phyloP scores from a whole-genome alignment of 2,888 invertebrate genomes.

The Meloe dianella region DNA sequence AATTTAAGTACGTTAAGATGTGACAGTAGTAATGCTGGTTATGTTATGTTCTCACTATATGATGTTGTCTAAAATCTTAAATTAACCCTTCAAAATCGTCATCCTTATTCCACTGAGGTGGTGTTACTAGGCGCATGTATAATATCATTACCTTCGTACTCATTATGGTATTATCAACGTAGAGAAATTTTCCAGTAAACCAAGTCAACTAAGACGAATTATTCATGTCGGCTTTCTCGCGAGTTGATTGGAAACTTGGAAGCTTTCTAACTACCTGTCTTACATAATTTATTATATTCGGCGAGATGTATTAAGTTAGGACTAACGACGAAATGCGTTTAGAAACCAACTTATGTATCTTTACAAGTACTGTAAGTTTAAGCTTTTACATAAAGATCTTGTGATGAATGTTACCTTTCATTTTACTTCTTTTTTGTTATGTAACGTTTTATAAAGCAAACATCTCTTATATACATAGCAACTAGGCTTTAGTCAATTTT shows the following conservation, averaged over 20 bases:
- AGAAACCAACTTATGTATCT: background rate
- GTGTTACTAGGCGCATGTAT: constrained; percentile 27
- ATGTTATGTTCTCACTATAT: background rate
- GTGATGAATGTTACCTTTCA: background rate
- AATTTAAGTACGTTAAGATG: constrained; percentile 22
- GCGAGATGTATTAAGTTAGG: constrained; percentile 32
- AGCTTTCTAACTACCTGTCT: constrained; percentile 38
- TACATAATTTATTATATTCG: constrained; percentile 41
- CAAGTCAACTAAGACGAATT: constrained; percentile 31
- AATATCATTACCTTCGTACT: constrained; percentile 31
- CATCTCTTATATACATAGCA: constrained; percentile 23
- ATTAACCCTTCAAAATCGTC: constrained; percentile 4
- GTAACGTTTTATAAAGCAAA: constrained; percentile 20
- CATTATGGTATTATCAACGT: constrained; percentile 36
- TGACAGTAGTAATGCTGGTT: constrained; percentile 9
- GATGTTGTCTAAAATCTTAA: background rate
- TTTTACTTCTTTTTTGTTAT: background rate
- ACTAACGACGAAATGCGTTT: constrained; percentile 28
- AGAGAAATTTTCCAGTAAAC: constrained; percentile 34
- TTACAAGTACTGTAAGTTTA: too few species aligned
- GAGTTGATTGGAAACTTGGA: constrained; percentile 35
- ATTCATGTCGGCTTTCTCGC: constrained; percentile 33
- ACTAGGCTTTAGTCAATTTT: constrained; percentile 27
- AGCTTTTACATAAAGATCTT: background rate
- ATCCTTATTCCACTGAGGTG: background rate